Evolutionary conservation across 2,113 vertebrate genomes (phyloP).

Genomic region (Pseudolaguvia tuberculata): DNA sequence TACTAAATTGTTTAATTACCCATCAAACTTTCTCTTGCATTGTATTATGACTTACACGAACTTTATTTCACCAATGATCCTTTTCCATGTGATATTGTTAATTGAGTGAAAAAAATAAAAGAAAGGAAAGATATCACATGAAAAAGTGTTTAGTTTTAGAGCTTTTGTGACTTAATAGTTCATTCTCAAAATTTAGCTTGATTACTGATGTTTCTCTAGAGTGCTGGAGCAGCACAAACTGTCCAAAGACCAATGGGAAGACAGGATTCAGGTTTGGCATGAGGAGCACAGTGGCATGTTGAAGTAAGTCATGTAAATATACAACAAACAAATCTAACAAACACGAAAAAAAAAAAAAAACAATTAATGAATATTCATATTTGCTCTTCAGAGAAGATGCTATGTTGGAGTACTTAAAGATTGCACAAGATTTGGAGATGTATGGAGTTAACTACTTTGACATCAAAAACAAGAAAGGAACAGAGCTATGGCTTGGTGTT

Average conservation of each 20-base stretch:
- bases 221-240: slow-evolving; percentile 96
- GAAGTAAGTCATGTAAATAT: slow-evolving; percentile 72
- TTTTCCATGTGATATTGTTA: neutral
- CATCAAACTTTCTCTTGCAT: neutral
- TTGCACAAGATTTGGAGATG: slow-evolving; percentile 96
- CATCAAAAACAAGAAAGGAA: slow-evolving; percentile 97
- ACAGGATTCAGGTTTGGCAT: slow-evolving; percentile 92
- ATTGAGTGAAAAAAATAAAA: too few species aligned
- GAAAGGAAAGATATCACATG: too few species aligned
- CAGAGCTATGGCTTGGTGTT: slow-evolving; percentile 91
- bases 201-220: slow-evolving; percentile 59
- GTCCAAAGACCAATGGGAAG: slow-evolving; percentile 91
- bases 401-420: slow-evolving; percentile 94
- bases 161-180: neutral
- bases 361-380: neutral
- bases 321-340: neutral
- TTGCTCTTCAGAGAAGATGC: slow-evolving; percentile 76
- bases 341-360: too few species aligned
- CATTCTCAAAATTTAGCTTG: slow-evolving; percentile 16
- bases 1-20: neutral
- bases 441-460: slow-evolving; percentile 97
- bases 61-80: neutral
- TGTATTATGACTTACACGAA: neutral
- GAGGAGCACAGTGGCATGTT: slow-evolving; percentile 86
- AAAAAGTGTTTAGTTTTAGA: neutral